These are phyloP conservation scores for Limanda limanda DNA, from an alignment of 2,113 vertebrate genomes.

Conservation along the genomic window DNA sequence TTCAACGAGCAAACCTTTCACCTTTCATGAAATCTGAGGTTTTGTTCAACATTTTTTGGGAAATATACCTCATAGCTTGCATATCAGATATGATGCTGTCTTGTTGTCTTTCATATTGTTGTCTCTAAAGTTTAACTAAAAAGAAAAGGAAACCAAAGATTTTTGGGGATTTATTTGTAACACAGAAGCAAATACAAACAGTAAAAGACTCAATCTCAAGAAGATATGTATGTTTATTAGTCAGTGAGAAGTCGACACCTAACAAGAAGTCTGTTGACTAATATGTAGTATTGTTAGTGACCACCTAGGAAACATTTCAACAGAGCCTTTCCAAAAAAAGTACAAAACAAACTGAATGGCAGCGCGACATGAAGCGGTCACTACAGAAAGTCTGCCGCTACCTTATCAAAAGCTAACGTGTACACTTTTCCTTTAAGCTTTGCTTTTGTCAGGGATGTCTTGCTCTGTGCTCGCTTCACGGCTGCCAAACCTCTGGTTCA, in stretches of 20 bases:
- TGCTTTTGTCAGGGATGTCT: slow-evolving; percentile 82
- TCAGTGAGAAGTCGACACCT: background rate
- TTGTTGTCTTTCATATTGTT: no score
- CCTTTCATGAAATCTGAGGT: background rate
- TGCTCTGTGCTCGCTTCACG: slow-evolving; percentile 65
- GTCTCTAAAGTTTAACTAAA: background rate
- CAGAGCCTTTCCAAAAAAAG: background rate
- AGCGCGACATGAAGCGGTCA: background rate
- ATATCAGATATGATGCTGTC: background rate
- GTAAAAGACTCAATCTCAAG: background rate
- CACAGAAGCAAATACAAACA: slow-evolving; percentile 1
- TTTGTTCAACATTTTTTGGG: background rate
- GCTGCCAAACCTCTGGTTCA: slow-evolving; percentile 82
- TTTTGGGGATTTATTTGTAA: slow-evolving; percentile 44
- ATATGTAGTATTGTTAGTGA: background rate
- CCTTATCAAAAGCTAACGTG: background rate
- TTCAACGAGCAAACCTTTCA: background rate
- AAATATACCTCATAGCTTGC: background rate
- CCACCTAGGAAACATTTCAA: no score
- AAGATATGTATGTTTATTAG: background rate
- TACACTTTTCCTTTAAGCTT: slow-evolving; percentile 71
- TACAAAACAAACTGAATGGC: background rate
- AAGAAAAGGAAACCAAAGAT: background rate
- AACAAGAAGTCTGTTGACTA: slow-evolving; percentile 9
- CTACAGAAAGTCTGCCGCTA: slow-evolving; percentile 11